These are phyloP conservation scores for Listronotus bonariensis DNA, from an alignment of 1,140 invertebrate genomes.

Conservation along the genomic window DNA sequence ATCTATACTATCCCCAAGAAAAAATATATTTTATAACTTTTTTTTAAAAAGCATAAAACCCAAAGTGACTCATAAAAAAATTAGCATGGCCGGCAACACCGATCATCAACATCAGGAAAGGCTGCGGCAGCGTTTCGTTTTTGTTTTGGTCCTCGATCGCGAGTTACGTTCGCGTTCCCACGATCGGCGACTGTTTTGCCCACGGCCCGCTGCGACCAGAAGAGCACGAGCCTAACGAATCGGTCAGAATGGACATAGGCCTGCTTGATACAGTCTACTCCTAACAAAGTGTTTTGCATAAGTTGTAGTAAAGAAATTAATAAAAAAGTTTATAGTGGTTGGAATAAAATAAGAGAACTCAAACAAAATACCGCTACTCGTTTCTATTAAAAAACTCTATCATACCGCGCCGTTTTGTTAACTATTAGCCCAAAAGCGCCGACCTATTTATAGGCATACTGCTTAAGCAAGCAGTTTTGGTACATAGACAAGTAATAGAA, in stretches of 20 bases:
- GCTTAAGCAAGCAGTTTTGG: too few relatives aligned
- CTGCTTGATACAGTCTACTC: constrained; percentile 1
- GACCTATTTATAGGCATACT: too few relatives aligned
- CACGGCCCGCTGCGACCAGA: constrained; percentile 31
- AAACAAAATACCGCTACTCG: too few relatives aligned
- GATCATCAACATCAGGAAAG: constrained; percentile 1
- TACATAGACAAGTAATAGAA: too few relatives aligned
- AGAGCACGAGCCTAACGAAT: constrained; percentile 38
- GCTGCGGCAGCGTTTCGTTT: constrained; percentile 30
- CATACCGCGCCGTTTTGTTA: too few relatives aligned
- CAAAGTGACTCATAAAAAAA: background rate
- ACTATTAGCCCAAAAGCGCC: too few relatives aligned
- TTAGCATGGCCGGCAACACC: background rate
- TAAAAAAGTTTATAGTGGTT: too few relatives aligned
- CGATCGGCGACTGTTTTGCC: constrained; percentile 41
- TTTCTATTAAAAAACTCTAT: too few relatives aligned
- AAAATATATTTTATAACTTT: background rate
- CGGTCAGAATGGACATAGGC: constrained; percentile 6
- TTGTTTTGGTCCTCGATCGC: constrained; percentile 35
- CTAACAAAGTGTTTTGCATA: background rate
- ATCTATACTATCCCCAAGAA: too few relatives aligned
- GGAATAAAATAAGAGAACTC: too few relatives aligned
- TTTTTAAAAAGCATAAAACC: background rate
- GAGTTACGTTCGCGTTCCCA: constrained; percentile 41
- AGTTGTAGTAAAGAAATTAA: too few relatives aligned